Base-by-base conservation (phyloP, 2,888 invertebrate genomes). In the Cosmia trapezina region DNA sequence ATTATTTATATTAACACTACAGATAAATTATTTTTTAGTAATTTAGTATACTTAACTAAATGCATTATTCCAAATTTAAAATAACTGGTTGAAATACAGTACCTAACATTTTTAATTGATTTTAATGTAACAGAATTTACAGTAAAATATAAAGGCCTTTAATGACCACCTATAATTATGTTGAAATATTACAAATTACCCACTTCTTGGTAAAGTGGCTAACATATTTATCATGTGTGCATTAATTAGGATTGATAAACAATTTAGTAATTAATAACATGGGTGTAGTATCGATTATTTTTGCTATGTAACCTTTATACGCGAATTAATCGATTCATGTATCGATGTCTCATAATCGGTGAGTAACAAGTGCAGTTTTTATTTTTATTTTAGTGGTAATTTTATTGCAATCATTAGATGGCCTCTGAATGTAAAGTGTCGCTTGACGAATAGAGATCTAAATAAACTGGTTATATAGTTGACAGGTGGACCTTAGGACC, bases 161-260 rank as follows among this genome's bases (percentile, higher is more conserved):
- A 57, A 78, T 70, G 37, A 11, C 12, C 43, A n/a, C 19, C 33
- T 59, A 22, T 57, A 78, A 78, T 79, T 82, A 70, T 28, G 22
- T 61, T 70, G 51, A 73, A 79, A 70, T 64, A 65, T 79, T 57
- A 72, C 59, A 72, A 77, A 77, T 77, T 80, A 67, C 64, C 33
- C 57, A 43, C 17, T 70, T 68, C 78, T 70, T 12, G 3, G 60
- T 70, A 77, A 76, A 75, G 47, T 65, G 72, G 66, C 57, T 53
- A 49, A 41, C n/a, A 72, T 76, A 83, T 87, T 86, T 81, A 85
- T 89, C 85, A 86, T 76, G 67, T 77, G 71, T 84, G 84, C 86
- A 84, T 84, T 87, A 88, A 91, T 91, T 88, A 91, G 89, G 89
- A 90, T 90, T 90, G 88, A 90, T 90, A 81, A 77, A 88, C 87